Evolutionary conservation across 2,888 invertebrate species (phyloP), one percentile per base, ranked within the genome.

Genomic region (Ophion obscuratus): DNA sequence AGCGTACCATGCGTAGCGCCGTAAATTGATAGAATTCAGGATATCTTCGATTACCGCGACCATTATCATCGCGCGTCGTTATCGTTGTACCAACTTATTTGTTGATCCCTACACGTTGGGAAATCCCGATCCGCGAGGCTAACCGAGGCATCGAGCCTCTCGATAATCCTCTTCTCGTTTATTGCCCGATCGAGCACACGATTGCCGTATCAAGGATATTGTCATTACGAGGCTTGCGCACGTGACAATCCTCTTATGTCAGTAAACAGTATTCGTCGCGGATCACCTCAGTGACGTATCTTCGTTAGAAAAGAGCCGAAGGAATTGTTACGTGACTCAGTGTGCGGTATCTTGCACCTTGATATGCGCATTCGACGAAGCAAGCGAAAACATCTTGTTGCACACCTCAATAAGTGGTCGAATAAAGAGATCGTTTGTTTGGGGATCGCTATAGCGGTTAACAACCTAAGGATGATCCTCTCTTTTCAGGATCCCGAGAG

Each of bases 81-180:
- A 74, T 74, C 73, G 61, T 74, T 61, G 24, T 14, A 36, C 40
- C 59, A 74, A 61, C 9, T 40, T 44, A 61, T 74, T 74, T 74
- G 36, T 47, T 47, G 47, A 47, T 40, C 47, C 31, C 24, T 40
- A 61, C 59, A 61, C 59, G 40, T 74, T 61, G 73, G 73, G 73
- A 61, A 74, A 74, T 74, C 61, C 73, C 73, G 61, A 61, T 75
- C 47, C 62, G 95, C 96, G 71, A 1, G 47, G 3, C 47, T 10
- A 47, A 47, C 11, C 47, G 47, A 47, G 47, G 47, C 47, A 47
- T 17, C 47, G 10, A 14, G 14, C 14, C 47, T 47, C 47, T 47
- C 47, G 27, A 71, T 27, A 31, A 36, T 61, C 27, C n/a, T n/a
- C 10, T 71, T 53, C 53, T 27, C 71, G 71, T 53, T 53, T 71